Percentiles rank a stretch among this genome's conserved stretches.
phyloP scores from a whole-genome alignment of 53 echinoderm and acorn worm species.

The Antedon mediterranea region DNA sequence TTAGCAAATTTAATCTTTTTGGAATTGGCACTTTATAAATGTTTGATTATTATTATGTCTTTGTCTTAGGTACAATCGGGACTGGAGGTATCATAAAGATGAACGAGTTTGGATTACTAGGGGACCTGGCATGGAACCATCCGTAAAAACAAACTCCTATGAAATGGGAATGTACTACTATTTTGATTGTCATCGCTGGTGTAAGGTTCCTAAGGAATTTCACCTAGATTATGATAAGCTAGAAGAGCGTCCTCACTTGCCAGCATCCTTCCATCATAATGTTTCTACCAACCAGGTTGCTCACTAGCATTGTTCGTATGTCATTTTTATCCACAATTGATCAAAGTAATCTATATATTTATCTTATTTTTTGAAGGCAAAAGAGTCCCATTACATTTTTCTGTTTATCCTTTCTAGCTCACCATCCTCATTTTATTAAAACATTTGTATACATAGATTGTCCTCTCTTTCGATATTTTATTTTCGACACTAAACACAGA shows the following conservation, averaged over 20 bases:
- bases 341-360: too few species aligned
- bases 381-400: too few species aligned
- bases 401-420: too few species aligned
- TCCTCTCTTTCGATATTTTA: too few species aligned
- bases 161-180: constrained; percentile 94
- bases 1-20: too few species aligned
- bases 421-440: too few species aligned
- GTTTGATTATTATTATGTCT: too few species aligned
- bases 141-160: constrained; percentile 90
- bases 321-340: not conserved
- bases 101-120: constrained; percentile 97
- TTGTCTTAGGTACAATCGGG: constrained; percentile 78
- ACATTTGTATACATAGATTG: too few species aligned
- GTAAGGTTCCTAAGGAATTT: constrained; percentile 97
- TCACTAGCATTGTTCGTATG: not conserved
- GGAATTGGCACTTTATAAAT: too few species aligned
- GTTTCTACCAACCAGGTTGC: constrained; percentile 49
- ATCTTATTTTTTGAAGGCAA: too few species aligned
- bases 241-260: constrained; percentile 96
- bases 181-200: constrained; percentile 89
- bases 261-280: constrained; percentile 89
- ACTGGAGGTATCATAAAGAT: constrained; percentile 98
- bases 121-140: constrained; percentile 95
- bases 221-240: constrained; percentile 97
- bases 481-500: too few species aligned